These are phyloP conservation scores for Leiothrix lutea DNA, from an alignment of 2,113 vertebrate species.

Conservation along the genomic window DNA sequence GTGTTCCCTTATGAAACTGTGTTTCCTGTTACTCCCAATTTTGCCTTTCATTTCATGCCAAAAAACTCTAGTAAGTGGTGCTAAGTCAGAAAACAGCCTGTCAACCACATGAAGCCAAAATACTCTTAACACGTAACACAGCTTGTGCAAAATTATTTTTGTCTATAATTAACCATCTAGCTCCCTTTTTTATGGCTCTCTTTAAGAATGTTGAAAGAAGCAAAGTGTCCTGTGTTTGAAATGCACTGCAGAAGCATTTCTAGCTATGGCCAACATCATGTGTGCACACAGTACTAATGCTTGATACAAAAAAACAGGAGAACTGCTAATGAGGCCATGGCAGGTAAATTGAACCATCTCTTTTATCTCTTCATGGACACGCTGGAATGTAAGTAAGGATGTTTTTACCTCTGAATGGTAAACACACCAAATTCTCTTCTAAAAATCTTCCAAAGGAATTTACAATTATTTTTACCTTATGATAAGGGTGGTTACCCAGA, in stretches of 20 bases:
- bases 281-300: fast-evolving
- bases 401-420: neutral
- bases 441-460: neutral
- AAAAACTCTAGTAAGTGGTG: neutral
- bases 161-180: neutral
- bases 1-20: neutral
- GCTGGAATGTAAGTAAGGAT: neutral
- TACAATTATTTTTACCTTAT: neutral
- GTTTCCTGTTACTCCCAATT: neutral
- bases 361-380: neutral
- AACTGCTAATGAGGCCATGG: neutral
- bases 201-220: neutral
- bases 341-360: neutral
- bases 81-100: neutral
- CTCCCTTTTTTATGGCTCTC: neutral
- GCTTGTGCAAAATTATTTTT: neutral
- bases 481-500: neutral
- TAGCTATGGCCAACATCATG: neutral
- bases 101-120: neutral
- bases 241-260: neutral
- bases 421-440: neutral
- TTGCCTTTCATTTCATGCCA: neutral
- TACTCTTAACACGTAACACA: neutral
- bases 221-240: neutral
- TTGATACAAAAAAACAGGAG: neutral